Conservation (phyloP, 2,888 invertebrate species). For the Petrolisthes manimaculis region DNA sequence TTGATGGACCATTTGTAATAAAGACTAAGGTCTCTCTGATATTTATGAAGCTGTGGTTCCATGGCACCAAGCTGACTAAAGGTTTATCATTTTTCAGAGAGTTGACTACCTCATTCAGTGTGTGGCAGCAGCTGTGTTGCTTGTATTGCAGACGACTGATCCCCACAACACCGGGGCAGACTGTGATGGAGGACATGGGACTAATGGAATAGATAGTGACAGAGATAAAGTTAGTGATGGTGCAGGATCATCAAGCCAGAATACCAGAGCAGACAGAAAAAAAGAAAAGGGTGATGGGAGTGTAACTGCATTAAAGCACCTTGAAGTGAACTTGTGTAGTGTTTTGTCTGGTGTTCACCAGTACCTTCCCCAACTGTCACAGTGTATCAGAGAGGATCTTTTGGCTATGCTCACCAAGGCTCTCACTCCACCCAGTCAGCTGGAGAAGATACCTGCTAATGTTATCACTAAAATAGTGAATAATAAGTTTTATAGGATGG, state of each 20-base stretch:
- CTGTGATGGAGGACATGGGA: no score
- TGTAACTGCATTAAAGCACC: neutral
- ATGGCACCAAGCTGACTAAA: neutral
- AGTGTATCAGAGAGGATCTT: constrained; percentile 33
- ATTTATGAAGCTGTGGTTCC: neutral
- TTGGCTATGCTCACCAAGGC: constrained; percentile 12
- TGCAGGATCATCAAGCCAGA: no score
- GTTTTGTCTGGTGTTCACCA: neutral
- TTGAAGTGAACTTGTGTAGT: neutral
- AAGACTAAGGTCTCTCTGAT: no score
- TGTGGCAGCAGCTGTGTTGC: constrained; percentile 23
- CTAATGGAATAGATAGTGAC: no score
- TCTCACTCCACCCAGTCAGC: constrained; percentile 1
- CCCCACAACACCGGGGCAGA: neutral
- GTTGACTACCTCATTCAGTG: constrained; percentile 50
- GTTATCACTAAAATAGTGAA: neutral
- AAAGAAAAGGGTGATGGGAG: neutral
- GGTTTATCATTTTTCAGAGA: constrained; percentile 22
- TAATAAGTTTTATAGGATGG: neutral
- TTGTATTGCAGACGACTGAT: neutral
- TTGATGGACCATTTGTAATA: neutral
- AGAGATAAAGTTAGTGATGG: no score
- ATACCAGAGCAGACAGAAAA: neutral
- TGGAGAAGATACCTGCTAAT: constrained; percentile 40
- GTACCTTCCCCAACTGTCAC: constrained; percentile 25